Evolutionary conservation across 1,140 invertebrate genomes (phyloP), one percentile per base, ranked within the genome.

Genomic region (Trichonephila clavata): DNA sequence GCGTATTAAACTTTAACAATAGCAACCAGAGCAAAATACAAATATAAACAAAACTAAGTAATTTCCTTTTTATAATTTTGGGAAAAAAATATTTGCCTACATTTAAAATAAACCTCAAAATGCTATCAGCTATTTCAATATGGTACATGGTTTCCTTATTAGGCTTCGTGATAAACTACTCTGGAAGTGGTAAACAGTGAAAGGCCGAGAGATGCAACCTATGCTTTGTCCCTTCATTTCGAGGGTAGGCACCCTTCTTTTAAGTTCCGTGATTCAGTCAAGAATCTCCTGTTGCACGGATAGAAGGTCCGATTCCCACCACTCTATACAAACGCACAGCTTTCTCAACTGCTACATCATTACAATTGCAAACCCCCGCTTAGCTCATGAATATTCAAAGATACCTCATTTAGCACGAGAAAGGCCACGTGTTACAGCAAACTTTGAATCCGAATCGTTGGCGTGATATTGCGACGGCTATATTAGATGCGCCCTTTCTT

Each of bases 221-320:
- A 77, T 18, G 60, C 3, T 20, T 6, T 32, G n/a, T 32, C 43
- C 14, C 20, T 10, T 1, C 14, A 71, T 24, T 16, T 68, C 43
- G 39, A 32, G 43, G 57, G 71, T 39, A 81, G 32, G 81, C 1
- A 24, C 91, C 91, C 91, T 24, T 24, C 43, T 21, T 18, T 16
- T 32, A 92, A 92, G 59, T 93, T 87, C 92, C 92, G 92, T 93
- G 92, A 32, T 68, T 18, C 83, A 93, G 92, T 88, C 92, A 93
- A 93, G 92, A 93, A 77, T 93, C 84, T 93, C 92, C 92, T 93
- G 92, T 93, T 93, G 92, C 92, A 93, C 80, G 90, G 90, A 86
- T 68, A 16, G 61, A n/a, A 86, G 65, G 81, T 92, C 83, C 83
- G 91, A 87, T 87, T 93, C 92, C 86, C 90, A 71, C 57, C 90